phyloP scores from a whole-genome alignment of 2,888 invertebrate species.

The Hypercompe scribonia region DNA sequence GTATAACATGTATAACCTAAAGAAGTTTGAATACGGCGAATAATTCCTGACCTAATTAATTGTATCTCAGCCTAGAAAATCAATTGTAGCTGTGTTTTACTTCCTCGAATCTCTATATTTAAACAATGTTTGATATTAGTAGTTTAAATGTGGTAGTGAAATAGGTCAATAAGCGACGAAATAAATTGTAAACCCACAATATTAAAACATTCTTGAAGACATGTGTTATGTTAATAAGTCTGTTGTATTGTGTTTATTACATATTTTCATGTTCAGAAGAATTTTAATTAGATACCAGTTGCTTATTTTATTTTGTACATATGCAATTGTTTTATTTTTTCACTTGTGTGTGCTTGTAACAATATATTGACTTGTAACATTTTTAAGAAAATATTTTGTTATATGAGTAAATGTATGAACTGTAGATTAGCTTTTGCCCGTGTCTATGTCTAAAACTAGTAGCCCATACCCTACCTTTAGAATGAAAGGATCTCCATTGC shows the following conservation, averaged over 20 bases:
- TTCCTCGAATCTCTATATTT: constrained; percentile 1
- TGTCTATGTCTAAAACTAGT: too few relatives aligned
- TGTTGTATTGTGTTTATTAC: constrained; percentile 1
- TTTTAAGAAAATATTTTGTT: too few relatives aligned
- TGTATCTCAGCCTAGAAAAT: neutral
- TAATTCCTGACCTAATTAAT: neutral
- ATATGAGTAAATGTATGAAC: too few relatives aligned
- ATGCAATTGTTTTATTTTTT: neutral
- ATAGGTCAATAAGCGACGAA: constrained; percentile 7
- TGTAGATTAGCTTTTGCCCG: too few relatives aligned
- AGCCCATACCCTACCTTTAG: too few relatives aligned
- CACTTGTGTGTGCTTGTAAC: neutral
- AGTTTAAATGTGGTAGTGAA: neutral
- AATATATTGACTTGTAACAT: neutral
- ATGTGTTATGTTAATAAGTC: constrained; percentile 2
- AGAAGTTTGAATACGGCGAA: neutral
- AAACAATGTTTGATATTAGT: neutral
- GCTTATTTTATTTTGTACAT: neutral
- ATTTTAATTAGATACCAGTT: constrained; percentile 2
- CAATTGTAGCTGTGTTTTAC: neutral
- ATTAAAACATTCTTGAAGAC: neutral
- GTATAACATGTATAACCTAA: too few relatives aligned
- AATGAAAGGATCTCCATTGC: too few relatives aligned
- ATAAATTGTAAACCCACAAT: neutral
- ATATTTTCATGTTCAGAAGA: neutral